Conservation (phyloP, 2,797 vertebrate genomes). For the Megalops cyprinoides region DNA sequence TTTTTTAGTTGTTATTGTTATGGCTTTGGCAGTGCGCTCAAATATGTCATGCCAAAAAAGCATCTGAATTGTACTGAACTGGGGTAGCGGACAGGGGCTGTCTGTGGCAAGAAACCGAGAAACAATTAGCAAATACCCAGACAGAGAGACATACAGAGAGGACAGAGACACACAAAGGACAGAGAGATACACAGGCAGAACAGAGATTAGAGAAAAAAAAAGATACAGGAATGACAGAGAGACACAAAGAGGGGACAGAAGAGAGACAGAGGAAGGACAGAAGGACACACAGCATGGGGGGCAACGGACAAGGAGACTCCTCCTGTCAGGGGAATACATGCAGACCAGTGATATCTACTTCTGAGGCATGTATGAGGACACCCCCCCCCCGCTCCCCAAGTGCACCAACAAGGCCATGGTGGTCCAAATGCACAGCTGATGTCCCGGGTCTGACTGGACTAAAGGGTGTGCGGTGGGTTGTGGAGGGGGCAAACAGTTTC, state of each 20-base stretch:
- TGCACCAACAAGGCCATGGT: neutral
- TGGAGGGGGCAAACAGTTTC: too few relatives aligned
- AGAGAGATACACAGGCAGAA: neutral
- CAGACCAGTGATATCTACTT: neutral
- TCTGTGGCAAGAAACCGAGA: too few relatives aligned
- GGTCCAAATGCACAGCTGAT: constrained; percentile 12
- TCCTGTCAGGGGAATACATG: neutral
- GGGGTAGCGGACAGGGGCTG: too few relatives aligned
- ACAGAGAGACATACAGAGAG: too few relatives aligned
- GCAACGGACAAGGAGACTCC: neutral
- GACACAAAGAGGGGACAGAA: neutral
- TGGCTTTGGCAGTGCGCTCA: neutral
- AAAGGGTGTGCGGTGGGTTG: neutral
- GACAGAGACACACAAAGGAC: neutral
- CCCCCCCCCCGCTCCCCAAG: neutral
- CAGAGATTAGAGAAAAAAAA: neutral
- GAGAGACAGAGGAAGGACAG: neutral
- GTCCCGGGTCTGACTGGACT: neutral
- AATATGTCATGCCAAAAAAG: neutral
- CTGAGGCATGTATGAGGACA: neutral
- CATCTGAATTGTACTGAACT: neutral
- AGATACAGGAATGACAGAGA: neutral
- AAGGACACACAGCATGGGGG: neutral
- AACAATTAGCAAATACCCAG: too few relatives aligned
- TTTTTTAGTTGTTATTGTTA: constrained; percentile 24